A percentile compares a stretch with the other conserved stretches of the same genome.
These are phyloP conservation scores for Eulemur rubriventer DNA, from an alignment of 2,797 vertebrate genomes.

Conservation along the genomic window DNA sequence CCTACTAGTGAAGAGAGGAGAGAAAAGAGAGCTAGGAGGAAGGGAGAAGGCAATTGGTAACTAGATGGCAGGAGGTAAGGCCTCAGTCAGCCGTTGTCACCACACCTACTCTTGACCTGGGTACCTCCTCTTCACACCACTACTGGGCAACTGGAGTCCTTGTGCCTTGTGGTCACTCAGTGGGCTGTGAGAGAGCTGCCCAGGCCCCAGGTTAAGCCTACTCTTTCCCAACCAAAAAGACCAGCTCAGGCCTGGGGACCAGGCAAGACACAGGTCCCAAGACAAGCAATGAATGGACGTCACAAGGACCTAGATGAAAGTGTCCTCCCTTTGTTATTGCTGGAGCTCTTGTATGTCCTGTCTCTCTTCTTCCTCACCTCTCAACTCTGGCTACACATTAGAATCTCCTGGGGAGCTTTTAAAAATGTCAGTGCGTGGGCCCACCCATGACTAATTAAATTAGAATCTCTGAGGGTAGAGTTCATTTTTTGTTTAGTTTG, in stretches of 20 bases:
- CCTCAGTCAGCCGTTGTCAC: not conserved
- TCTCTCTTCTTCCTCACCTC: not conserved
- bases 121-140: not conserved
- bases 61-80: not conserved
- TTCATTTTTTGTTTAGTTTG: not conserved
- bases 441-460: not conserved
- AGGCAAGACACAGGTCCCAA: not conserved
- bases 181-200: not conserved
- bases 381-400: not conserved
- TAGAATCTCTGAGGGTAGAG: not conserved
- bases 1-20: not conserved
- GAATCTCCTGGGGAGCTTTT: slow-evolving; percentile 11
- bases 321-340: not conserved
- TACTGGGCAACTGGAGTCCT: not conserved
- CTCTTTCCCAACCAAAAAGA: not conserved
- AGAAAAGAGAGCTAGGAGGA: not conserved
- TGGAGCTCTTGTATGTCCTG: not conserved
- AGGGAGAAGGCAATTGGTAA: not conserved
- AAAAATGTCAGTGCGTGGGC: not conserved
- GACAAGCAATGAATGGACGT: slow-evolving; percentile 3
- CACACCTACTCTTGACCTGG: not conserved
- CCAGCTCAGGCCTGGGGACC: not conserved
- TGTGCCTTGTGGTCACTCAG: not conserved
- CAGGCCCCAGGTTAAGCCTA: not conserved
- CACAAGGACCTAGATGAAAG: not conserved